Conservation (phyloP, 2,797 vertebrate species). For the Pteronotus mesoamericanus region DNA sequence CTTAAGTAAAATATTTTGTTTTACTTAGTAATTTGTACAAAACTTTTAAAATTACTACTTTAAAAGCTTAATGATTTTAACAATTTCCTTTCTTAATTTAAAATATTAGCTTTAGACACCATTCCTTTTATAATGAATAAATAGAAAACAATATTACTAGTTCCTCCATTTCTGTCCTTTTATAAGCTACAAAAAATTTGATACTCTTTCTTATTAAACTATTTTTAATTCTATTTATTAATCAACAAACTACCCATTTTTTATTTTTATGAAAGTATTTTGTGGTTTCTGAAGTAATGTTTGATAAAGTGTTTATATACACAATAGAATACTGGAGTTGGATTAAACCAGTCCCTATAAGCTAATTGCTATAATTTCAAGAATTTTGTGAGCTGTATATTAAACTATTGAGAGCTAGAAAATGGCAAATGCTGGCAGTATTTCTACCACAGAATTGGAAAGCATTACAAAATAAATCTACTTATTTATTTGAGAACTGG, state of each 20-base stretch:
- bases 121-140: background rate
- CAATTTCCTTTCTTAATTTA: background rate
- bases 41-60: background rate
- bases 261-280: background rate
- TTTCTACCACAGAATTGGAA: background rate
- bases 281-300: background rate
- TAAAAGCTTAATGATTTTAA: background rate
- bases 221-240: background rate
- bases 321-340: background rate
- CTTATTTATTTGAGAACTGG: background rate
- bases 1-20: background rate
- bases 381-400: background rate
- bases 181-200: background rate
- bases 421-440: background rate
- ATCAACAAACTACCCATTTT: background rate
- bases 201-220: background rate
- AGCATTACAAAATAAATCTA: background rate
- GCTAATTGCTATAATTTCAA: background rate
- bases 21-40: background rate
- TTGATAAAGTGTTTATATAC: background rate
- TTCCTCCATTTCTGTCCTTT: background rate
- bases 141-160: background rate
- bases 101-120: background rate
- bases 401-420: background rate
- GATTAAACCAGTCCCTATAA: background rate